Percentiles rank a stretch among this genome's conserved stretches.
Conservation (phyloP, 92 coral and sea anemone genomes). For the Zoanthus sociatus region DNA sequence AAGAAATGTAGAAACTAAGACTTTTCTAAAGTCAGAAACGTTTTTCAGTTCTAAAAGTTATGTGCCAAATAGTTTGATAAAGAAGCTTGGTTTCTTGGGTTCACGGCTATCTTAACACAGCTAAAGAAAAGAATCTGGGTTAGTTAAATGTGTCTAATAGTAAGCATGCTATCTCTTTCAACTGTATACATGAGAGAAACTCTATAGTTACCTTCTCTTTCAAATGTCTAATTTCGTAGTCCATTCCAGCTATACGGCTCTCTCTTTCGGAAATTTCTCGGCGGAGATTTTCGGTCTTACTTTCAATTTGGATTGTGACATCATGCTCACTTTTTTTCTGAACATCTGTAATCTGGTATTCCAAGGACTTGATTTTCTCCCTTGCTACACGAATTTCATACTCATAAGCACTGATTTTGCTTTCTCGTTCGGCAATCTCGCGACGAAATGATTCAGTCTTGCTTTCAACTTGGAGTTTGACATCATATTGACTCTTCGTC, state of each 20-base stretch:
- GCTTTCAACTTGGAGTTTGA: constrained; percentile 44
- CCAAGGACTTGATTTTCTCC: constrained; percentile 32
- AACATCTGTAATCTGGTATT: constrained; percentile 37
- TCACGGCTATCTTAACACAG: background rate
- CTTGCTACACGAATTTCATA: constrained; percentile 28
- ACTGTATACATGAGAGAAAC: no score
- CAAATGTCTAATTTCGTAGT: constrained; percentile 20
- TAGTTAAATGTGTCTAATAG: no score
- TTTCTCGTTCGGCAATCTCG: constrained; percentile 41
- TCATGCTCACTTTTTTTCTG: constrained; percentile 53
- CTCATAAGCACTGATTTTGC: background rate
- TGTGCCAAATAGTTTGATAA: no score
- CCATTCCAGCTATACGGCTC: constrained; percentile 32
- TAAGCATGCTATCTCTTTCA: background rate
- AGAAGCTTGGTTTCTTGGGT: no score
- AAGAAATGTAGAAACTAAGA: no score
- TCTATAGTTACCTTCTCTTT: constrained; percentile 24
- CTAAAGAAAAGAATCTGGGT: no score
- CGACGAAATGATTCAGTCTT: constrained; percentile 29
- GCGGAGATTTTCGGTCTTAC: constrained; percentile 40
- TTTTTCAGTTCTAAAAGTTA: no score
- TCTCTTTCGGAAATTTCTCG: constrained; percentile 43
- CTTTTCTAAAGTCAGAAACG: no score
- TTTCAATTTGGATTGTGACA: constrained; percentile 52
- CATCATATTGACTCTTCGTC: constrained; percentile 42